Evolutionary conservation across 2,113 vertebrate species (phyloP).

Genomic region (Amblyornis subalaris): DNA sequence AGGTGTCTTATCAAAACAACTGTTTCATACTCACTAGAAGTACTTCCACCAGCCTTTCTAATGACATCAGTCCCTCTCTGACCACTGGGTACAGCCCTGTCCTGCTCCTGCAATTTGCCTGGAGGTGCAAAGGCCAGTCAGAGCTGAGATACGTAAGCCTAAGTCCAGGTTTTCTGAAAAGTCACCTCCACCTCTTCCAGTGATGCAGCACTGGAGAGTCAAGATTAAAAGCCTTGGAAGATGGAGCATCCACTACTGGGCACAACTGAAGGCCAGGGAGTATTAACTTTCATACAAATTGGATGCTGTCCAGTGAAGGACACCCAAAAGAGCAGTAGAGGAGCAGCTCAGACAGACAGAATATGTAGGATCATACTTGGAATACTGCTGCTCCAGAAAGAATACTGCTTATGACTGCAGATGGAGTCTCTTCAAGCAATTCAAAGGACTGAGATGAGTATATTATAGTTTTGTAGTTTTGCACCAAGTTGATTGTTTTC

Average conservation of each 20-base stretch:
- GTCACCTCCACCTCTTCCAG: background rate
- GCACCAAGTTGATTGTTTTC: background rate
- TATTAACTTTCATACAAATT: background rate
- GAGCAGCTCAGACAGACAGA: background rate
- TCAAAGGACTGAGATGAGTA: background rate
- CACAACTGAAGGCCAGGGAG: background rate
- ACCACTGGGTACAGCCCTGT: background rate
- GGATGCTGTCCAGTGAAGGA: background rate
- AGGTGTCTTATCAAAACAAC: background rate
- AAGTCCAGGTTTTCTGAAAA: background rate
- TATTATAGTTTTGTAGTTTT: background rate
- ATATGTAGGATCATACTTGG: background rate
- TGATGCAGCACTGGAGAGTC: background rate
- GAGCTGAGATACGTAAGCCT: background rate
- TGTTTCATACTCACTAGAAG: background rate
- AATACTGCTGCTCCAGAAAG: background rate
- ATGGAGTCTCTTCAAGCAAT: background rate
- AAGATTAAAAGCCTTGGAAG: background rate
- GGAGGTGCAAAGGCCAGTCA: background rate
- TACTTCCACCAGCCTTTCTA: background rate
- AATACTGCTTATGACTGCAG: background rate
- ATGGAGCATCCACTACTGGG: background rate
- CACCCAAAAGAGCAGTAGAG: background rate
- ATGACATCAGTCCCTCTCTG: background rate
- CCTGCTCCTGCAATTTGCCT: background rate